Evolutionary conservation across 1,140 invertebrate genomes (phyloP).

Genomic region (Ceratosolen solmsi): DNA sequence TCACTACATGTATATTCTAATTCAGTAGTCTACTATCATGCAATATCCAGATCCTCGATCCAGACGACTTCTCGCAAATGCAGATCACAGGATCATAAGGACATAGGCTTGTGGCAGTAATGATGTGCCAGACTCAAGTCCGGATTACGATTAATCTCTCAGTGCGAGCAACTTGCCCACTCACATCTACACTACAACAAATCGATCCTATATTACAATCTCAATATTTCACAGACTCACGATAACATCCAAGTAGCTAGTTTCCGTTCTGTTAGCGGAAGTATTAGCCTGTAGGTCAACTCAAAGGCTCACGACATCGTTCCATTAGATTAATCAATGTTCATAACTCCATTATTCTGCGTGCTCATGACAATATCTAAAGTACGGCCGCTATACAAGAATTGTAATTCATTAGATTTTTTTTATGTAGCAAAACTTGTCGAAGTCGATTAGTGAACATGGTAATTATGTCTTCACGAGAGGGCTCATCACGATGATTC

Average conservation of each 20-base stretch:
- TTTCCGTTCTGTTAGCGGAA: not conserved
- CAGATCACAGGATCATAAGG: not conserved
- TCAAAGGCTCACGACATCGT: not conserved
- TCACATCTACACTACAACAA: not conserved
- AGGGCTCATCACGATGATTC: not conserved
- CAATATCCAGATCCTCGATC: too few relatives aligned
- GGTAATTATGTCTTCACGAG: not conserved
- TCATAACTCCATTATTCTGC: slow-evolving; percentile 2
- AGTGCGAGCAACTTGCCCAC: not conserved
- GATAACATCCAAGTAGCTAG: not conserved
- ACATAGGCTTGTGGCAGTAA: not conserved
- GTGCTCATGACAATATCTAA: not conserved
- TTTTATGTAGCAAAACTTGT: not conserved
- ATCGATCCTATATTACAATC: not conserved
- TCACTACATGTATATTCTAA: too few relatives aligned
- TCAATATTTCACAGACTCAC: not conserved
- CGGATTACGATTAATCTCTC: not conserved
- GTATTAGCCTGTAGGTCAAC: not conserved
- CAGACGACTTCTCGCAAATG: not conserved
- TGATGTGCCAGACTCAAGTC: not conserved
- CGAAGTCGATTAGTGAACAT: not conserved
- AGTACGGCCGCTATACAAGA: not conserved
- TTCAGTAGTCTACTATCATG: too few relatives aligned
- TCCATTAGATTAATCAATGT: not conserved
- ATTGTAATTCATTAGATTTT: not conserved